Evolutionary conservation across 2,888 invertebrate genomes (phyloP).

Genomic region (Ophion costatus): DNA sequence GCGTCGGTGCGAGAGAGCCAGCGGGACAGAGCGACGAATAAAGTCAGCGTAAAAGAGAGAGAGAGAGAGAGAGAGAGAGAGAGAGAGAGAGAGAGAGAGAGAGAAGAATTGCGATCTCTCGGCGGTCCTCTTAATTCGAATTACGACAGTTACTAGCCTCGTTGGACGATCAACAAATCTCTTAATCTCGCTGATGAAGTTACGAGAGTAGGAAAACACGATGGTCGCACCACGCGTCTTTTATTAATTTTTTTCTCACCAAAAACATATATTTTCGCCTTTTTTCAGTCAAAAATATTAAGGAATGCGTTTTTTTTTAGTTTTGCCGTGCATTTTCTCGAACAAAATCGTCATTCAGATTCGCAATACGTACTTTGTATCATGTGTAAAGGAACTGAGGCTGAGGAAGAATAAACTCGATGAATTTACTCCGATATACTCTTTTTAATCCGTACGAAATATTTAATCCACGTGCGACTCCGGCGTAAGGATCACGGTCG

Average conservation of each 20-base stretch:
- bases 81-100: slow-evolving; percentile 7
- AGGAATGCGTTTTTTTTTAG: not conserved
- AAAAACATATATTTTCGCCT: not conserved
- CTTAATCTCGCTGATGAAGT: slow-evolving; percentile 28
- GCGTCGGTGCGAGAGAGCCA: not conserved
- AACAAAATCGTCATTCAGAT: not conserved
- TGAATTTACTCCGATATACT: not conserved
- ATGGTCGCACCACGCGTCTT: slow-evolving; percentile 20
- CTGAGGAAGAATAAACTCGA: not conserved
- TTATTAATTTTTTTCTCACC: not conserved
- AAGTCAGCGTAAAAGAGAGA: not conserved
- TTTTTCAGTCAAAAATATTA: not conserved
- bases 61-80: not conserved
- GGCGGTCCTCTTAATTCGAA: slow-evolving; percentile 45
- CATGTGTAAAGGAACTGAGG: not conserved
- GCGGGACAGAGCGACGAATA: slow-evolving; percentile 5
- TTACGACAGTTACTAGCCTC: slow-evolving; percentile 35
- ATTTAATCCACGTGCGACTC: not conserved
- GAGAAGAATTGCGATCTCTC: slow-evolving; percentile 17
- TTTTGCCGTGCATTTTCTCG: not conserved
- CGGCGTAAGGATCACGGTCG: slow-evolving; percentile 16
- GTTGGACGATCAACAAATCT: slow-evolving; percentile 35
- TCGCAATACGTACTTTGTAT: not conserved
- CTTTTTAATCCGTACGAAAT: not conserved
- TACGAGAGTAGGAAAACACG: not conserved